Conservation (phyloP, 2,113 vertebrate species). For the Pseudorasbora parva region DNA sequence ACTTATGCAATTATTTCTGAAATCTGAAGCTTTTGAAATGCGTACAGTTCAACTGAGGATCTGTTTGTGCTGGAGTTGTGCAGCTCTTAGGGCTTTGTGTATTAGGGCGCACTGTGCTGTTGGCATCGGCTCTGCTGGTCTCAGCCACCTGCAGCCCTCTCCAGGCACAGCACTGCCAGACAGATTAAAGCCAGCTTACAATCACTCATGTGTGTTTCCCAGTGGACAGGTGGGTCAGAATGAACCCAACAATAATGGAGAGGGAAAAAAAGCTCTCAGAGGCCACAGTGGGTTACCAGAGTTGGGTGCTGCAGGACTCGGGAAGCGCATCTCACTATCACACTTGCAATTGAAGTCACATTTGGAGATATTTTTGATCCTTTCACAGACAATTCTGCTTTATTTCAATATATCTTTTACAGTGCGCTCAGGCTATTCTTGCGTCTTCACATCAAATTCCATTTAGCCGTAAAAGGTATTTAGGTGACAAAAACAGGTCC, state of each 20-base stretch:
- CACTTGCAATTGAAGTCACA: not conserved
- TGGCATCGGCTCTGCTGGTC: not conserved
- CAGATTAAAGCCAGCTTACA: constrained; percentile 47
- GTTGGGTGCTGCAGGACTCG: not conserved
- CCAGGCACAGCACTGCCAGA: constrained; percentile 17
- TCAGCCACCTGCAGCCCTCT: constrained; percentile 39
- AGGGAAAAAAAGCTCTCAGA: constrained; percentile 7
- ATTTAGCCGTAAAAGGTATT: not conserved
- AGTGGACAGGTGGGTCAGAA: constrained; percentile 23
- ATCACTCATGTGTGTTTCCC: constrained; percentile 28
- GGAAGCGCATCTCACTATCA: not conserved
- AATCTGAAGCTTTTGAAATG: not conserved
- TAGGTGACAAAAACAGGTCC: not conserved
- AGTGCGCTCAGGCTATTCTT: no score
- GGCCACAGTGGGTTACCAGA: not conserved
- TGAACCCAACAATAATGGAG: not conserved
- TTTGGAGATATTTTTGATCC: not conserved
- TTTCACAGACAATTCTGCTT: not conserved
- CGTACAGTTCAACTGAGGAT: not conserved
- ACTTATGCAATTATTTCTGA: not conserved
- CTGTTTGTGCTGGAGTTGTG: not conserved
- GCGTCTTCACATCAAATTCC: not conserved
- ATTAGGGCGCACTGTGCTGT: not conserved
- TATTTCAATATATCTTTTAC: no score
- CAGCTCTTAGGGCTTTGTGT: not conserved